Conservation (phyloP, 1,140 invertebrate species). For the Hyphantria cunea region DNA sequence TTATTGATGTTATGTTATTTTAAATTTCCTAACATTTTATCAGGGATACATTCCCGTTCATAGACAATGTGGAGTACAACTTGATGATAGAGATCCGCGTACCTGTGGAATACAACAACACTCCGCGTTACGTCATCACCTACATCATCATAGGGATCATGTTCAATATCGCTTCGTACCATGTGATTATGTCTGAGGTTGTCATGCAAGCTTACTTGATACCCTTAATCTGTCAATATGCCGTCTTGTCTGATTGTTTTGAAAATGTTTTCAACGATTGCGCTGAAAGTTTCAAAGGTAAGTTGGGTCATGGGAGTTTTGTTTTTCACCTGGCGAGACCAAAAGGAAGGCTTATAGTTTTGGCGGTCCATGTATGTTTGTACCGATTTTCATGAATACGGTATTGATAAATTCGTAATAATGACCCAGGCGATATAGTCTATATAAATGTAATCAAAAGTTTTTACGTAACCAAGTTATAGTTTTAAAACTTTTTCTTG, state of each 20-base stretch:
- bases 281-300: constrained; percentile 42
- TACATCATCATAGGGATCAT: constrained; percentile 45
- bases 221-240: constrained; percentile 64
- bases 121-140: constrained; percentile 39
- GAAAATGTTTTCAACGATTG: constrained; percentile 59
- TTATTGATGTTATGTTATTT: background rate
- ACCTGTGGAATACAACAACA: constrained; percentile 48
- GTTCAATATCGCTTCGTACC: constrained; percentile 45
- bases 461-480: no score
- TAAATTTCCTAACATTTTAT: background rate
- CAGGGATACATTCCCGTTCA: constrained; percentile 60
- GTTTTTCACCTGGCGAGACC: no score
- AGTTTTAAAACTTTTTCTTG: no score
- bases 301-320: background rate
- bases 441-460: no score
- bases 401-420: no score
- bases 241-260: constrained; percentile 61
- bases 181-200: constrained; percentile 62
- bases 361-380: no score
- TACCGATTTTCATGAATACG: no score
- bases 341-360: no score
- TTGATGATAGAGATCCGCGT: constrained; percentile 49
- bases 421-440: no score
- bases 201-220: constrained; percentile 62
- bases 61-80: constrained; percentile 68